Base-by-base conservation (phyloP, 2,888 invertebrate species). In the Caenorhabditis sinica region DNA sequence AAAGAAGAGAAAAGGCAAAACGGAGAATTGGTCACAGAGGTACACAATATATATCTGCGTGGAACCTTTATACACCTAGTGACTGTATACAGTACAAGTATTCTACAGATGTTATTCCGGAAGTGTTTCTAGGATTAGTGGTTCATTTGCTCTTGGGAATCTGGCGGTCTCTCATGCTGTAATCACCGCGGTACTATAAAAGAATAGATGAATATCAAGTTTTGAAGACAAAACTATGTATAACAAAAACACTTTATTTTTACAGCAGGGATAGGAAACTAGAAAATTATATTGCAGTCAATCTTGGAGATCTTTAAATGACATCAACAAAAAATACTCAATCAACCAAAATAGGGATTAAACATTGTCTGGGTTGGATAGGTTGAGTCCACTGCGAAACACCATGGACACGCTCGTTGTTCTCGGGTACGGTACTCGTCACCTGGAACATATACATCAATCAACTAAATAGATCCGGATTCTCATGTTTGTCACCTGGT, bases 371-470 rank as follows among this genome's bases (percentile, higher is more conserved):
- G 77, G 0, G 85, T 85, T 2, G 86, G 87, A 71, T 88, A 86
- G 0, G 73, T 77, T 1, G 86, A 61, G 28, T 89, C 89, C 0
- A 86, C 86, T 25, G 87, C 90, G 36, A 86, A 89, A 36, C 90
- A 90, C 90, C 90, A 90, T 0, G 90, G 90, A 81, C 89, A 90
- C 4, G 89, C 90, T 65, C 85, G 60, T 33, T 89, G 88, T 28
- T 84, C 66, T 45, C 86, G 81, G 8, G 90, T 90, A 30, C 88
- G 82, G 23, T 89, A 86, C 69, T 89, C 85, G 66, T 90, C 90
- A 43, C 89, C 89, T 87, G 56, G 28, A 45, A 45, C 33, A 58
- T 30, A 17, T 5, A 5, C 15, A 17, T 33, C 60, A n/a, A 30
- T n/a, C 33, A 3, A 40, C 33, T 40, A 43, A 17, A 15, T 28